These are phyloP conservation scores for Distichodus sexfasciatus DNA, from an alignment of 2,797 vertebrate species.

Conservation along the genomic window DNA sequence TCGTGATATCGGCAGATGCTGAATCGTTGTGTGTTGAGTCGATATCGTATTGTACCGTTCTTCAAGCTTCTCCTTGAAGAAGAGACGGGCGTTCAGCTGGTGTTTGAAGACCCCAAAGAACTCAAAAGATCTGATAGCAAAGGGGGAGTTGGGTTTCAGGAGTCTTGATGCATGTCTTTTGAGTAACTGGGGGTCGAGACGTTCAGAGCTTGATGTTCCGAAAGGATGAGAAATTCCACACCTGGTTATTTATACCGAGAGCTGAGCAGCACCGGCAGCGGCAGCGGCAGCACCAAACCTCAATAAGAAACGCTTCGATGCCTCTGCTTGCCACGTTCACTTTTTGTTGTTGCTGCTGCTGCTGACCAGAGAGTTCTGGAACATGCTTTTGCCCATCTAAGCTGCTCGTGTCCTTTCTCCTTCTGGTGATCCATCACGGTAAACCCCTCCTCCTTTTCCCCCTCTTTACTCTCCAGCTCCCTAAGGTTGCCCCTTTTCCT, in stretches of 20 bases:
- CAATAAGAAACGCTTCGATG: constrained; percentile 73
- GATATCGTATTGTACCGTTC: too few species aligned
- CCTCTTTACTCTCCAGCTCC: constrained; percentile 62
- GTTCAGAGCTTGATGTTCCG: too few species aligned
- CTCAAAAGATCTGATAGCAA: too few species aligned
- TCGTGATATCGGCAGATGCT: too few species aligned
- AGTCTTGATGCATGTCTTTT: too few species aligned
- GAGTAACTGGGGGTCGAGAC: too few species aligned
- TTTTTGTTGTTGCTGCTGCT: constrained; percentile 68
- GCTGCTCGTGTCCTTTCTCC: constrained; percentile 79
- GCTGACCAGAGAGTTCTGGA: constrained; percentile 77
- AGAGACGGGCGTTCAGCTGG: too few species aligned
- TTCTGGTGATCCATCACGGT: constrained; percentile 85
- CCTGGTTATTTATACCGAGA: constrained; percentile 72
- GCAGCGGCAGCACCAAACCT: constrained; percentile 70
- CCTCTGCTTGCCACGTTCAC: constrained; percentile 62
- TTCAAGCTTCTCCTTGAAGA: too few species aligned
- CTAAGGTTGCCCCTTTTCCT: constrained; percentile 78
- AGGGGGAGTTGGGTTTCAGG: too few species aligned
- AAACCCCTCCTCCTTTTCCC: constrained; percentile 63
- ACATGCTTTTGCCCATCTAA: constrained; percentile 78
- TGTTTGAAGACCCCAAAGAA: too few species aligned
- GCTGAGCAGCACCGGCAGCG: constrained; percentile 68
- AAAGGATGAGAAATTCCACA: too few species aligned
- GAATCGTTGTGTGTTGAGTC: too few species aligned